Evolutionary conservation across 2,888 invertebrate genomes (phyloP), one percentile per base, ranked within the genome.

Genomic region (Allophyes oxyacanthae): DNA sequence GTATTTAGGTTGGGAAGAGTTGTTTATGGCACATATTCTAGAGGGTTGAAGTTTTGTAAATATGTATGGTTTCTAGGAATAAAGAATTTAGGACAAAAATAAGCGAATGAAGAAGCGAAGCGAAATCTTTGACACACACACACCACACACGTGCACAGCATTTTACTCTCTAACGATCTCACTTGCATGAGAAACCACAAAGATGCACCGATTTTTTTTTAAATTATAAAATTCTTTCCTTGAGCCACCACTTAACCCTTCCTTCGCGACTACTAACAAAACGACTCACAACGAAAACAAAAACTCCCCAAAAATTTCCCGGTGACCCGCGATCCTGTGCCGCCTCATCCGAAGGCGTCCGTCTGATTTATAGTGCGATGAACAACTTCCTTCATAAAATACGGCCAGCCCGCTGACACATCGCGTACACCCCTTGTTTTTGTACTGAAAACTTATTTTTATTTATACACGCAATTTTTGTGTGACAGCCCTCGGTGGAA

Each of bases 341-440:
- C 82, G 66, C 33, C 68, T 55, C 46, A 53, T 38, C 45, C 56
- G 54, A 76, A 65, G 73, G 76, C 77, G 85, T 85, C 85, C 83
- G 71, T 74, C 72, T 88, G 90, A 91, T 91, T 89, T 89, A 91
- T 88, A 76, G 82, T 80, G 73, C 85, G 88, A 91, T 87, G 89
- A 87, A 86, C 84, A 84, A 86, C 86, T 90, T 90, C 90, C 89
- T 89, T 87, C 86, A 88, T 87, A 87, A 88, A 88, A 87, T 85
- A 87, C 82, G 82, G 71, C 76, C 62, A 66, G 72, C 54, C 65
- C 53, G 66, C 70, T 64, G 68, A 66, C 65, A 65, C 65, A 49
- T 68, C 63, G 62, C 65, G 57, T 60, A 68, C 61, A 60, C 62
- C 2, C 68, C 63, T 60, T 72, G 75, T 74, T 75, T 76, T 71